Conservation (phyloP, 2,888 invertebrate genomes). For the Sarcophaga rosellei region DNA sequence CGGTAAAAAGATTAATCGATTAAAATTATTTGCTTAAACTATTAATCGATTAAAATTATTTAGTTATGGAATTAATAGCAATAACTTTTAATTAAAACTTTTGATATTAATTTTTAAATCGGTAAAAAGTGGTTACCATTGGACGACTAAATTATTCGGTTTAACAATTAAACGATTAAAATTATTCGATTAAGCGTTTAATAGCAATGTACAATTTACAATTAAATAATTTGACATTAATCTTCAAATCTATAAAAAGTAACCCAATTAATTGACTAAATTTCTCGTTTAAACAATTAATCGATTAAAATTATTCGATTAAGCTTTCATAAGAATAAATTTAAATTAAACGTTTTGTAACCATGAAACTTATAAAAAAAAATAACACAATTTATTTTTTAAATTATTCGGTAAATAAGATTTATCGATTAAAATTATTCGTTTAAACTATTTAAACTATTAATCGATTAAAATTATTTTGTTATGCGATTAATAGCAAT, state of each 20-base stretch:
- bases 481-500: too few species aligned
- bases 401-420: neutral
- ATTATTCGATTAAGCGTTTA: too few species aligned
- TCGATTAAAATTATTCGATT: neutral
- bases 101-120: too few species aligned
- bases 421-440: neutral
- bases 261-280: too few species aligned
- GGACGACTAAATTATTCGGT: too few species aligned
- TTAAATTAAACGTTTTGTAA: neutral
- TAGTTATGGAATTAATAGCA: neutral
- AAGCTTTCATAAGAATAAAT: neutral
- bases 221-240: too few species aligned
- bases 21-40: neutral
- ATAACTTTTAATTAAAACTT: too few species aligned
- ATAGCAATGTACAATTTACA: too few species aligned
- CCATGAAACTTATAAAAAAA: neutral
- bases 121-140: too few species aligned
- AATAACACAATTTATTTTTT: neutral
- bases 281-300: neutral
- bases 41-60: neutral
- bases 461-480: neutral
- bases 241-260: too few species aligned
- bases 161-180: neutral
- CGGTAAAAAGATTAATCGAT: neutral
- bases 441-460: neutral